Base-by-base conservation (phyloP, 2,113 vertebrate genomes). In the Pterophyllum scalare region DNA sequence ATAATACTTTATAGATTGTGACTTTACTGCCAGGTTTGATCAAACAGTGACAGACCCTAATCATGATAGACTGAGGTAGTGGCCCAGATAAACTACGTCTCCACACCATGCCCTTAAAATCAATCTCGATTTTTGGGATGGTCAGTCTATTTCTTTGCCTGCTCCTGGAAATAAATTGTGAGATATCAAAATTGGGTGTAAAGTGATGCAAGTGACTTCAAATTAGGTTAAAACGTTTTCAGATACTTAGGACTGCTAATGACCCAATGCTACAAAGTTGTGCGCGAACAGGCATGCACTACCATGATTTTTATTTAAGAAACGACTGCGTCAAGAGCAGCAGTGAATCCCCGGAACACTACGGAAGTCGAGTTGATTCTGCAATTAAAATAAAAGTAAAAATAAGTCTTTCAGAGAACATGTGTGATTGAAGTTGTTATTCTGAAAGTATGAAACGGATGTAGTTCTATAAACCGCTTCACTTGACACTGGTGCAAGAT, bases 401-500 rank as follows among this genome's bases (percentile, higher is more conserved):
- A 43, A 70, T 0, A 4, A 17, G 1, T 1, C 1, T 20, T 2
- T 52, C 6, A 0, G 3, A 31, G 7, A 5, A 70, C 28, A 0
- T 0, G 1, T 3, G 1, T 1, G 0, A 3, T 9, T 49, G 0
- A 2, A 2, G 1, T 0, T 87, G 85, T 87, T 91, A 93, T 75
- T 93, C 67, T 91, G 91, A 88, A 93, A 87, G 11, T 2, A 2
- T 0, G 1, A 13, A 67, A 38, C 83, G 80, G 87, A 89, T 81
- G 74, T 72, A 7, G 7, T 1, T 2, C 1, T 0, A 4, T 1
- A 38, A 14, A 20, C 1, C 1, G 0, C n/a, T 0, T 12, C 0
- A 0, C 38, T 84, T 81, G 31, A 83, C 82, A 60, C 17, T 90
- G 81, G 82, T 82, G 88, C 86, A 91, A 88, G 60, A 90, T 87